Percentiles rank a stretch among this genome's conserved stretches.
phyloP scores from a whole-genome alignment of 2,113 vertebrate genomes.

The Chaetorhynchus papuensis region DNA sequence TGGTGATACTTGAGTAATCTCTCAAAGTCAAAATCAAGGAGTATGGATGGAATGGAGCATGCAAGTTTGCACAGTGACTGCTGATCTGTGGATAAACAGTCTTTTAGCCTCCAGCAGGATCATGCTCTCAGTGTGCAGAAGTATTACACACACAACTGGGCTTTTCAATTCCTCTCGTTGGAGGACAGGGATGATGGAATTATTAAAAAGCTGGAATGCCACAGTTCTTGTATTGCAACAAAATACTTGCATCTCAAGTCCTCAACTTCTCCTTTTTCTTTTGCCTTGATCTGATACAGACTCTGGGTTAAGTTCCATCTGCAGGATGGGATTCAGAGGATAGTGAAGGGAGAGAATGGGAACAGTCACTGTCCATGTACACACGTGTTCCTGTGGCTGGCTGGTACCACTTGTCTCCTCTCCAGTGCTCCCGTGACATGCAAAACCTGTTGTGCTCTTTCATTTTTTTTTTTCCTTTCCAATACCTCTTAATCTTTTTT shows the following conservation, averaged over 20 bases:
- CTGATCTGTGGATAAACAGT: constrained; percentile 50
- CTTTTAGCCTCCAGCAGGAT: constrained; percentile 49
- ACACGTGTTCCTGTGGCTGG: background rate
- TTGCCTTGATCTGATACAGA: background rate
- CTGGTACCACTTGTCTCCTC: background rate
- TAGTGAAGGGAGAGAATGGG: background rate
- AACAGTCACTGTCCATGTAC: rapidly evolving
- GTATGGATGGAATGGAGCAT: background rate
- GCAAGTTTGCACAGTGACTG: constrained; percentile 14
- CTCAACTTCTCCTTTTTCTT: background rate
- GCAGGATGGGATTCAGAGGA: background rate
- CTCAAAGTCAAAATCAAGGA: background rate
- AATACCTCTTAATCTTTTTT: background rate
- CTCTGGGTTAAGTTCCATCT: background rate
- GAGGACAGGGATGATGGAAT: background rate
- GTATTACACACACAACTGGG: constrained; percentile 59
- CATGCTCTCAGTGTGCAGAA: constrained; percentile 40
- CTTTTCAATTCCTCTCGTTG: constrained; percentile 10
- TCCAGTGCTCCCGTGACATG: background rate
- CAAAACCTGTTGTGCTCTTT: background rate
- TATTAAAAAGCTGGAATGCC: background rate
- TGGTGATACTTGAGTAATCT: background rate
- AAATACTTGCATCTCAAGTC: background rate
- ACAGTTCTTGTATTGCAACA: background rate
- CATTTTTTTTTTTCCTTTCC: background rate